phyloP scores from a whole-genome alignment of 2,113 vertebrate species.

The Rhagologus leucostigma region DNA sequence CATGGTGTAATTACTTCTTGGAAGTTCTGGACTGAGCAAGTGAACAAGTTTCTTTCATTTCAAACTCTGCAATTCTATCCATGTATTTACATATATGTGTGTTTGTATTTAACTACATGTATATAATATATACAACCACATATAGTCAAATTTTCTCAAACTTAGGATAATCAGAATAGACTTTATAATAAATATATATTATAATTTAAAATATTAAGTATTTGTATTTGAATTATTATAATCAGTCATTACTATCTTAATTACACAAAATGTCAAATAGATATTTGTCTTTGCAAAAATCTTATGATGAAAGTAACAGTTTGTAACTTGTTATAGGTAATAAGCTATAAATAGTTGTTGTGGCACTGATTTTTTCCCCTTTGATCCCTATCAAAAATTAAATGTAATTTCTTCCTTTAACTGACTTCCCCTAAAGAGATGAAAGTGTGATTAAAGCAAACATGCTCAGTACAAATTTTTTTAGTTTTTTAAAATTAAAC shows the following conservation, averaged over 20 bases:
- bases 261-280: background rate
- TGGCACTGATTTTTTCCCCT: background rate
- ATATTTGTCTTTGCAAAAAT: background rate
- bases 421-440: conserved; percentile 12
- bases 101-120: background rate
- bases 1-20: background rate
- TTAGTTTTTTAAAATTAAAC: background rate
- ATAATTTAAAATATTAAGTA: background rate
- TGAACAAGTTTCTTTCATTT: background rate
- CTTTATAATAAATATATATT: background rate
- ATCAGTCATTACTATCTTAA: background rate
- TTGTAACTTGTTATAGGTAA: background rate
- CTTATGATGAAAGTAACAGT: background rate
- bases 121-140: background rate
- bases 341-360: background rate
- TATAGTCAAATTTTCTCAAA: background rate
- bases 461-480: background rate
- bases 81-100: background rate
- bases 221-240: background rate
- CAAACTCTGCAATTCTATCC: background rate
- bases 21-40: background rate
- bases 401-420: conserved; percentile 15
- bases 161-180: background rate
- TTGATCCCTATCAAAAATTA: conserved; percentile 16
- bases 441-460: conserved; percentile 7